A percentile compares a stretch with the other conserved stretches of the same genome.
These are phyloP conservation scores for Campoplex capitator DNA, from an alignment of 2,888 invertebrate species.

Conservation along the genomic window DNA sequence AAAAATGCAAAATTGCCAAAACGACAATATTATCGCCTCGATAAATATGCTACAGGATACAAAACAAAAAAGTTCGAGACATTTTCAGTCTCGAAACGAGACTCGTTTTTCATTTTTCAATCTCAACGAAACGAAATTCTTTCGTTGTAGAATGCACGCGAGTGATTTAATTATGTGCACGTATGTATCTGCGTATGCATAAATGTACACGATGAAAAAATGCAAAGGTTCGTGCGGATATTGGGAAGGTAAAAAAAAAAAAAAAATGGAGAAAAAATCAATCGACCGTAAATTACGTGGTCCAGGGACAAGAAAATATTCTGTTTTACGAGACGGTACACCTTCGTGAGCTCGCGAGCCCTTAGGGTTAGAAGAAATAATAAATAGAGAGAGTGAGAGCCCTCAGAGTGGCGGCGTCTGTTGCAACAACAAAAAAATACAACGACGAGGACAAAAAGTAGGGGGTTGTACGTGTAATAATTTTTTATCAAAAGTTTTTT, in stretches of 20 bases:
- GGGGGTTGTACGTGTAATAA: conserved; percentile 25
- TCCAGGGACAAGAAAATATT: conserved; percentile 27
- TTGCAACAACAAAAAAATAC: conserved; percentile 30
- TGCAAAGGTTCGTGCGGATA: conserved; percentile 22
- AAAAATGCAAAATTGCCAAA: neutral
- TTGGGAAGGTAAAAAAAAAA: neutral
- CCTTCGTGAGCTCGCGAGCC: conserved; percentile 45
- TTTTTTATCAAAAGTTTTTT: conserved; percentile 38
- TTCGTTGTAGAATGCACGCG: conserved; percentile 44
- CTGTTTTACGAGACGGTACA: conserved; percentile 38
- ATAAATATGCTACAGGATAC: conserved; percentile 37
- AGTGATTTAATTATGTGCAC: conserved; percentile 12
- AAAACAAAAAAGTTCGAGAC: conserved; percentile 42
- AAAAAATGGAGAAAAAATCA: conserved; percentile 50
- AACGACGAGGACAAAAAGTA: conserved; percentile 37
- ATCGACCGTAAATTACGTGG: conserved; percentile 66
- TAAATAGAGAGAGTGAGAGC: conserved; percentile 65
- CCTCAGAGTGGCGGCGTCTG: conserved; percentile 45
- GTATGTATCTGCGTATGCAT: neutral
- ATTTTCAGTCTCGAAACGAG: neutral
- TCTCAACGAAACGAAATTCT: conserved; percentile 44
- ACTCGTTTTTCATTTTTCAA: conserved; percentile 18
- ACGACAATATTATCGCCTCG: conserved; percentile 35
- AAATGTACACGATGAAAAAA: conserved; percentile 12
- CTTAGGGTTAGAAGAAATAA: conserved; percentile 53